phyloP scores from a whole-genome alignment of 2,888 invertebrate species.

The Chironomus riparius region DNA sequence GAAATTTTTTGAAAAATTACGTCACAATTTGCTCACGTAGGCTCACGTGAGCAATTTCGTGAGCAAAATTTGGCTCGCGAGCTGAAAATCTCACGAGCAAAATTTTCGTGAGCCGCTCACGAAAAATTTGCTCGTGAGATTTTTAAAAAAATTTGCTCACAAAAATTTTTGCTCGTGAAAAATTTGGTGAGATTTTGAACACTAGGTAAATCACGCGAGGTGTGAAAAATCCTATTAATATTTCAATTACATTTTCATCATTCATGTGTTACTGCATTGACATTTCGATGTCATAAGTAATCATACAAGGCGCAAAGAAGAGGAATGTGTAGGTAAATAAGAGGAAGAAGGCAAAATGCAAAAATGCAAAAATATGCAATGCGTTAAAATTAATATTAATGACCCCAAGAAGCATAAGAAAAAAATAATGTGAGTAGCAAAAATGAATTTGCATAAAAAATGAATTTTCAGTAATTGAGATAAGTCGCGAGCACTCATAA shows the following conservation, averaged over 20 bases:
- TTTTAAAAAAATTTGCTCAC: too few species aligned
- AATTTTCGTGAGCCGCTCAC: too few species aligned
- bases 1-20: too few species aligned
- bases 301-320: neutral
- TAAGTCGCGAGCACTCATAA: neutral
- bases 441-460: constrained; percentile 25
- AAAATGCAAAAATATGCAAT: neutral
- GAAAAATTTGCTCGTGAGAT: too few species aligned
- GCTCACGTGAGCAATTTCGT: too few species aligned
- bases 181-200: too few species aligned
- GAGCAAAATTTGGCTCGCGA: too few species aligned
- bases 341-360: neutral
- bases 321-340: neutral
- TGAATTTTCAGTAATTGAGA: constrained; percentile 13
- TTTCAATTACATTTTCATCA: constrained; percentile 24
- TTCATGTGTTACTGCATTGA: constrained; percentile 4
- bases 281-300: constrained; percentile 21
- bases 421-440: constrained; percentile 9
- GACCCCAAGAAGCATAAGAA: neutral
- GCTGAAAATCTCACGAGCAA: too few species aligned
- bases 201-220: neutral
- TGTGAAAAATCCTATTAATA: constrained; percentile 24
- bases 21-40: too few species aligned
- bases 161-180: too few species aligned
- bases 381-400: constrained; percentile 25